A percentile compares a stretch with the other conserved stretches of the same genome.
Conservation (phyloP, 2,797 vertebrate genomes). For the Delichon dasypus region DNA sequence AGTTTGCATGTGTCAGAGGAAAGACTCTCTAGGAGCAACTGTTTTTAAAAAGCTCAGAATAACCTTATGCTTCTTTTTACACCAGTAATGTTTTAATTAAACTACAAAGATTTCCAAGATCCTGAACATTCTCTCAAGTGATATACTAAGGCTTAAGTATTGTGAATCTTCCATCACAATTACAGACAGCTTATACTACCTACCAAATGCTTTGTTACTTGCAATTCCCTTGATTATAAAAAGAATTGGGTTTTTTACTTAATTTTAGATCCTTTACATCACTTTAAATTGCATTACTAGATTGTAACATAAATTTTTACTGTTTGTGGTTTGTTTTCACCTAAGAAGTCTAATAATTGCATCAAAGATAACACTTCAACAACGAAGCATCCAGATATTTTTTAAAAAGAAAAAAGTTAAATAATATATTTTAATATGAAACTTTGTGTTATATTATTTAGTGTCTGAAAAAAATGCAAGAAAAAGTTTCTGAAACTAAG, state of each 20-base stretch:
- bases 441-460: neutral
- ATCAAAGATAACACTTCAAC: neutral
- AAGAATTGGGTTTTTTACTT: neutral
- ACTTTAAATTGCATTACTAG: neutral
- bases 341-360: neutral
- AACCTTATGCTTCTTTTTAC: neutral
- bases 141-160: neutral
- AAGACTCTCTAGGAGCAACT: neutral
- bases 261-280: neutral
- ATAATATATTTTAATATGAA: neutral
- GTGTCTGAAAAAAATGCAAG: neutral
- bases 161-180: neutral
- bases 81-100: neutral
- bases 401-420: neutral
- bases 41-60: neutral
- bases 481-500: neutral
- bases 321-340: neutral
- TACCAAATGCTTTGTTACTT: neutral
- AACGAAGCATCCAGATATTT: neutral
- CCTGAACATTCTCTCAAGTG: neutral
- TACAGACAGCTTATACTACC: neutral
- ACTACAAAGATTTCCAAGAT: neutral
- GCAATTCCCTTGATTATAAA: neutral
- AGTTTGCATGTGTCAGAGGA: neutral
- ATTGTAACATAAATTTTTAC: neutral